These are phyloP conservation scores for Crypturellus tataupa DNA, from an alignment of 2,797 vertebrate genomes.

Conservation along the genomic window DNA sequence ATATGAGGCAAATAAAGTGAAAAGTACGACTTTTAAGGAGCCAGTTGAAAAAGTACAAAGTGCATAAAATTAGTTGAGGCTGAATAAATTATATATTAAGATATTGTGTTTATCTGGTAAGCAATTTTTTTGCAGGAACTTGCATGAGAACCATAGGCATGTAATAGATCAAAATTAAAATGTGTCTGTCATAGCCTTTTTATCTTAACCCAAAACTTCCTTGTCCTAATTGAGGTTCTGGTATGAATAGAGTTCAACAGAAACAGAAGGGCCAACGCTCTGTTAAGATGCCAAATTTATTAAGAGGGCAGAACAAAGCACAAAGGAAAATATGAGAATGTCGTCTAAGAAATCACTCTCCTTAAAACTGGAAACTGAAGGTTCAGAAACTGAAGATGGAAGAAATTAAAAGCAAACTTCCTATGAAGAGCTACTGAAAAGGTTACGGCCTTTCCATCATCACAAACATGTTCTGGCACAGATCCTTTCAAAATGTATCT, in stretches of 20 bases:
- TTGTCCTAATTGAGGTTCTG: neutral
- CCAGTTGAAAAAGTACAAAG: neutral
- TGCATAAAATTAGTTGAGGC: neutral
- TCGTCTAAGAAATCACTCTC: neutral
- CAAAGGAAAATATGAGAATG: neutral
- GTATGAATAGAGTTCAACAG: neutral
- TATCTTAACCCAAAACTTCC: neutral
- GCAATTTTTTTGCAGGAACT: neutral
- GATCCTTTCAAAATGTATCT: constrained; percentile 55
- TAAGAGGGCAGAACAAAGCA: neutral
- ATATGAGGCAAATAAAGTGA: neutral
- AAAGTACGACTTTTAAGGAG: neutral
- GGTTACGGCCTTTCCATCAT: constrained; percentile 48
- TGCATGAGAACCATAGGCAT: neutral
- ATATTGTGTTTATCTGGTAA: neutral
- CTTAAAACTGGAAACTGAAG: neutral
- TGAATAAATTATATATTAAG: neutral
- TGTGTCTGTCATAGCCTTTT: neutral
- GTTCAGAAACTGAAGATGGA: constrained; percentile 4
- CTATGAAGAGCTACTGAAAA: neutral
- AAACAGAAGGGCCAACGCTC: neutral
- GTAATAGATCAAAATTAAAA: neutral
- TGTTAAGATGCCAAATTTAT: neutral
- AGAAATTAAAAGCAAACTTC: constrained; percentile 28
- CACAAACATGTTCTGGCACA: constrained; percentile 54